Evolutionary conservation across 2,888 invertebrate genomes (phyloP).

Genomic region (Acleris sparsana): DNA sequence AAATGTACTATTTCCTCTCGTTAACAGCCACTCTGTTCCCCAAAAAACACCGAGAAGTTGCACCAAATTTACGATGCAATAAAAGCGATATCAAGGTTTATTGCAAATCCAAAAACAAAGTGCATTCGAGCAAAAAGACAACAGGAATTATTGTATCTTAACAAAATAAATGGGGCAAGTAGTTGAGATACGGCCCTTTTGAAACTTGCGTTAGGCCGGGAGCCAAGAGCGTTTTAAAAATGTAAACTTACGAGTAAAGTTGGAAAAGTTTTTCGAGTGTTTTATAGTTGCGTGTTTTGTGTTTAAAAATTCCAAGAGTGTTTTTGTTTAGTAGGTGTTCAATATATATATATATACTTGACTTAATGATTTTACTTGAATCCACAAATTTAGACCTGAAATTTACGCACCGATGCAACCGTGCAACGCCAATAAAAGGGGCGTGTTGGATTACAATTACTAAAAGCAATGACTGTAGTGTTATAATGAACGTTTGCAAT

Average conservation of each 20-base stretch:
- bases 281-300: neutral
- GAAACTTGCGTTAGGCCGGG: constrained; percentile 36
- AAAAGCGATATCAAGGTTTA: constrained; percentile 44
- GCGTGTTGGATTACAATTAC: too few species aligned
- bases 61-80: constrained; percentile 42
- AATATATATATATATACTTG: too few species aligned
- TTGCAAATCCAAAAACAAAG: constrained; percentile 36
- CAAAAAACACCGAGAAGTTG: constrained; percentile 36
- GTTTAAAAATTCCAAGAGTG: neutral
- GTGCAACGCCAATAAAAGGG: too few species aligned
- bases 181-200: constrained; percentile 39
- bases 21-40: constrained; percentile 37
- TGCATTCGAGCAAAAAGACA: constrained; percentile 40
- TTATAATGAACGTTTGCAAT: too few species aligned
- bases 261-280: neutral
- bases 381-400: too few species aligned
- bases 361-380: too few species aligned
- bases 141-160: constrained; percentile 63
- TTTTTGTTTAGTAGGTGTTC: too few species aligned
- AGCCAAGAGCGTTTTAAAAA: constrained; percentile 7
- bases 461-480: too few species aligned
- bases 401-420: too few species aligned
- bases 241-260: neutral
- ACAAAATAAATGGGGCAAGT: constrained; percentile 64
- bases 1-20: neutral